Evolutionary conservation across 2,888 invertebrate genomes (phyloP), one percentile per base, ranked within the genome.

Genomic region (Chrysopilus asiliformis): DNA sequence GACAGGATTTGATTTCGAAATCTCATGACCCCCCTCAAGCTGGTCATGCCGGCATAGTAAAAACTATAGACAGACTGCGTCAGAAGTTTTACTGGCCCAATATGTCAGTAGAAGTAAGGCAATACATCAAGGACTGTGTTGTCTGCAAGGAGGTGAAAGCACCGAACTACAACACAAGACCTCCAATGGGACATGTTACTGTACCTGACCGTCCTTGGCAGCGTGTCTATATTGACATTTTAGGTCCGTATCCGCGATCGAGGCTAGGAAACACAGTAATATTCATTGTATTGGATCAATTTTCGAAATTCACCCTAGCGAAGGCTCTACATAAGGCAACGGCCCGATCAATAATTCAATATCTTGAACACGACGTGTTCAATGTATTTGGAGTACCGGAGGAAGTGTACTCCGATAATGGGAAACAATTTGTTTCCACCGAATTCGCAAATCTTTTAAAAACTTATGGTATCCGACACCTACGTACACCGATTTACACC

Each of bases 401-500:
- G 22, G 22, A 8, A 6, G 9, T 22, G 9, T 22, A 8, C 22
- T 22, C 22, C 6, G 51, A 54, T 32, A 53, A 53, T 41, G 51
- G 52, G 1, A 34, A 39, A n/a, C 49, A 50, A 32, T 51, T 47
- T 38, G 26, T 39, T 4, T 32, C 42, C 1, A 38, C 40, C 19
- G 10, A 33, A 32, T 45, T 45, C 16, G 25, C 39, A 14, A 13
- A 15, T 8, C 35, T 48, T 4, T 18, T 43, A 7, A 16, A 19
- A 10, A 35, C 31, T 8, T 49, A 46, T 29, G 36, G 45, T 7
- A 25, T 41, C 2, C 39, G 16, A 6, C 30, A 49, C 4, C 13
- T 31, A 2, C 47, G 40, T 12, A 51, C 45, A 18, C 42, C 47
- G 2, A 32, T 37, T 10, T 55, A 57, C 38, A 48, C 52, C 14